Evolutionary conservation across 2,888 invertebrate species (phyloP).

Genomic region (Phalera bucephala): DNA sequence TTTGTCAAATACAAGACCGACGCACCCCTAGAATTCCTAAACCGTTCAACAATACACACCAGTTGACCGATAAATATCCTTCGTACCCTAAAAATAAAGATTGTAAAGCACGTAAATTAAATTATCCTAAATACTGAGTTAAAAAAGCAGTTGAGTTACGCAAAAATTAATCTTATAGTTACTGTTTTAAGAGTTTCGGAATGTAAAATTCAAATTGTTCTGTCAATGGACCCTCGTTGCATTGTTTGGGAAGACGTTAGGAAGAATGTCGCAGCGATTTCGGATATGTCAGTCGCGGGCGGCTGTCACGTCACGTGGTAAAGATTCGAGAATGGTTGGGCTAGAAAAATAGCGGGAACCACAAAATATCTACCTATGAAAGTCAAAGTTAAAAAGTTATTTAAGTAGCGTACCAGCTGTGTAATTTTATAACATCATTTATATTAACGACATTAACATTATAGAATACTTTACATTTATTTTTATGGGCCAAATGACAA

Average conservation of each 20-base stretch:
- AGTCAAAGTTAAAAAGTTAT: too few relatives aligned
- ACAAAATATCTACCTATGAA: too few relatives aligned
- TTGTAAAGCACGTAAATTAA: conserved; percentile 8
- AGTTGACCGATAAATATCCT: conserved; percentile 28
- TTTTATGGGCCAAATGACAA: too few relatives aligned
- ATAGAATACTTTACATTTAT: too few relatives aligned
- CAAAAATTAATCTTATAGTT: conserved; percentile 3
- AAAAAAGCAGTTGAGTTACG: neutral
- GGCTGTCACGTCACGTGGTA: conserved; percentile 62
- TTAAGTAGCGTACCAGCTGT: too few relatives aligned
- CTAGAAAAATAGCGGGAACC: conserved; percentile 31
- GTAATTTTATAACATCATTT: too few relatives aligned
- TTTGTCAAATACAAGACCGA: conserved; percentile 40
- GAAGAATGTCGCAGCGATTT: conserved; percentile 77
- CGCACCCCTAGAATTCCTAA: conserved; percentile 22
- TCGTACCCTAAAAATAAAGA: conserved; percentile 26
- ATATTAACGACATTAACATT: too few relatives aligned
- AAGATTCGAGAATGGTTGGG: conserved; percentile 42
- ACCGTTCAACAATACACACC: conserved; percentile 11
- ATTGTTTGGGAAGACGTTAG: conserved; percentile 66
- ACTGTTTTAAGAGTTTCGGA: neutral
- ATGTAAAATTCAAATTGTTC: conserved; percentile 11
- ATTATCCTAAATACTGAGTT: conserved; percentile 15
- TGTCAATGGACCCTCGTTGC: conserved; percentile 51
- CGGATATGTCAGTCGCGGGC: conserved; percentile 71